Percentiles rank a stretch among this genome's conserved stretches.
Conservation (phyloP, 1,140 invertebrate species). For the Drosophila lacertosa region DNA sequence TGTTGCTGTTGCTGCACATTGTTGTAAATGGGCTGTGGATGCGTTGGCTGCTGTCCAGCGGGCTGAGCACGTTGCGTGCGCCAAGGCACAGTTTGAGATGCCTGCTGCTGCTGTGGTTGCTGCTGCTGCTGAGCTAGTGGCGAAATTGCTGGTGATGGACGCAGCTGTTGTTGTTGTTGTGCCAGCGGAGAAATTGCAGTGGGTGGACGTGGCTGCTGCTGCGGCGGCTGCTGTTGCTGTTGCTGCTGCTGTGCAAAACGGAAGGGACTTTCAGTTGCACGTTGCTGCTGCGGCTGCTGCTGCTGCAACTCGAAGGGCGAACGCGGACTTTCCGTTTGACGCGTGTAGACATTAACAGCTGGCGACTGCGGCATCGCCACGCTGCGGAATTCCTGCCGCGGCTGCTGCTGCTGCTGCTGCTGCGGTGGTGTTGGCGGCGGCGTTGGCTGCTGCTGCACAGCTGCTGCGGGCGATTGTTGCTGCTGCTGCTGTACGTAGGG, state of each 20-base stretch:
- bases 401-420: slow-evolving; percentile 28
- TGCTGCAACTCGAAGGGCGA: slow-evolving; percentile 63
- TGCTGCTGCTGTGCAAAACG: slow-evolving; percentile 72
- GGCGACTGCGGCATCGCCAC: slow-evolving; percentile 73
- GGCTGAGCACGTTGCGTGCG: slow-evolving; percentile 65
- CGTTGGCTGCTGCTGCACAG: slow-evolving; percentile 43
- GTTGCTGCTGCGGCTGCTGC: slow-evolving; percentile 30
- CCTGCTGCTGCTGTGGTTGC: slow-evolving; percentile 37
- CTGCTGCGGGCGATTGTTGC: slow-evolving; percentile 29
- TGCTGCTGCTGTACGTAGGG: slow-evolving; percentile 43
- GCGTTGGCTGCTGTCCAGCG: slow-evolving; percentile 46
- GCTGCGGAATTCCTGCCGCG: slow-evolving; percentile 71
- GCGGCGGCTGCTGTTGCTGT: slow-evolving; percentile 43
- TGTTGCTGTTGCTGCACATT: slow-evolving; percentile 72
- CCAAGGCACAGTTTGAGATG: slow-evolving; percentile 68
- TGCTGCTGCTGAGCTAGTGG: slow-evolving; percentile 50
- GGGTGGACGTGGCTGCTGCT: slow-evolving; percentile 25
- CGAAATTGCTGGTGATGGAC: slow-evolving; percentile 31
- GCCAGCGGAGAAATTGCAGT: slow-evolving; percentile 51
- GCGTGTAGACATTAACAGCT: slow-evolving; percentile 69
- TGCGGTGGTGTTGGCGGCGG: slow-evolving; percentile 55
- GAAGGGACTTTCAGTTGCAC: slow-evolving; percentile 70
- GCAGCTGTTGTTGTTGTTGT: slow-evolving; percentile 53
- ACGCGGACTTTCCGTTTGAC: slow-evolving; percentile 69
- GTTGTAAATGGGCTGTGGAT: slow-evolving; percentile 75